Evolutionary conservation across 1,140 invertebrate species (phyloP).

Genomic region (Goniozus legneri): DNA sequence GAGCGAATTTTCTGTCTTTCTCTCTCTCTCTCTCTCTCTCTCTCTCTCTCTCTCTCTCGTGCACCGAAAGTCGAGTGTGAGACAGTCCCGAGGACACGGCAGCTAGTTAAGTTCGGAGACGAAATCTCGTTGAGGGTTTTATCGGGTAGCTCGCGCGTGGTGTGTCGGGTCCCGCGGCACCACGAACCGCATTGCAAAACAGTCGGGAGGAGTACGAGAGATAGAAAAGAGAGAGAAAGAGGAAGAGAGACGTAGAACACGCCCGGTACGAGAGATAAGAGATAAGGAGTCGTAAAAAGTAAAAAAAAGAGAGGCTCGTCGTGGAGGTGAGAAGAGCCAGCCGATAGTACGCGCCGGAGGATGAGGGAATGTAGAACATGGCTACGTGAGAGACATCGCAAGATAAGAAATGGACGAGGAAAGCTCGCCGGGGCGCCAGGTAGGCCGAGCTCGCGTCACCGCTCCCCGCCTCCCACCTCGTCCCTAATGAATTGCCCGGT

Average conservation of each 20-base stretch:
- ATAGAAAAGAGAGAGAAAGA: neutral
- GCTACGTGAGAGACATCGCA: conserved; percentile 1
- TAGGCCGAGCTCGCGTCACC: neutral
- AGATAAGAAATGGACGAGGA: conserved; percentile 16
- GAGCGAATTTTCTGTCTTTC: no score
- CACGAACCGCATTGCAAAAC: neutral
- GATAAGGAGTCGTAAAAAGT: no score
- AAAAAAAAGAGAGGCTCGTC: no score
- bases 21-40: no score
- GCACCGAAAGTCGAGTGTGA: no score
- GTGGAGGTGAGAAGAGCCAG: no score
- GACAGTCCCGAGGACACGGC: neutral
- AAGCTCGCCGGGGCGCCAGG: conserved; percentile 5
- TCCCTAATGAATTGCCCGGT: conserved; percentile 22
- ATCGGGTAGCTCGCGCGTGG: no score
- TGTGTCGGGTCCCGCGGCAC: conserved; percentile 7
- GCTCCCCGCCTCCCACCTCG: neutral
- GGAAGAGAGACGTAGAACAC: neutral
- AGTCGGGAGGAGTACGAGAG: neutral
- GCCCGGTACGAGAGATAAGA: no score
- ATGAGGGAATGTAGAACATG: no score
- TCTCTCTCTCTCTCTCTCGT: no score
- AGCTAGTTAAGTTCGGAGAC: conserved; percentile 11
- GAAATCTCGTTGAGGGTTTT: conserved; percentile 14
- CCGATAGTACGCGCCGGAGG: no score